Base-by-base conservation (phyloP, 1,140 invertebrate genomes). In the Portunus trituberculatus region DNA sequence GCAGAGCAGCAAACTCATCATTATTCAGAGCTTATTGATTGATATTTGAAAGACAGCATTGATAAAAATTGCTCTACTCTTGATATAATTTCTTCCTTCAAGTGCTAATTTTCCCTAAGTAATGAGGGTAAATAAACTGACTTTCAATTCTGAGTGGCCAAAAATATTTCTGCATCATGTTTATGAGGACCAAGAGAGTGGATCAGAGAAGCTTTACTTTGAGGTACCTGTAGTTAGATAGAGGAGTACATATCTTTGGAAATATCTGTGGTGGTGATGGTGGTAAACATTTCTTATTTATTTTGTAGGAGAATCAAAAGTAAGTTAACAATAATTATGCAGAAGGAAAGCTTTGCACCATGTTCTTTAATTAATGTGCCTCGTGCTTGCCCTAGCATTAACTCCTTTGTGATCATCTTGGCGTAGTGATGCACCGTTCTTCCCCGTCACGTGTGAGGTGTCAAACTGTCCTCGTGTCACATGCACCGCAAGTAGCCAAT, bases 231-330 rank as follows among this genome's bases (percentile, higher is more conserved):
- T 76, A 76, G 25, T 7, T 76, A 76, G 67, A n/a, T 76, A 76
- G 67, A 76, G 59, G 59, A 76, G 20, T 20, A 59, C 52, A 59
- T 59, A 76, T 76, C 67, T n/a, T 76, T 76, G 67, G 20, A 76
- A 76, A n/a, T 76, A n/a, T 76, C 67, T 76, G 67, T 76, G 67
- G 67, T 76, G 52, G 52, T 59, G 52, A 20, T 59, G 52, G 52
- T 59, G 67, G 67, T 76, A n/a, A n/a, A 76, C 20, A 76, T n/a
- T 76, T 76, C 6, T 76, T 7, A 76, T 76, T 76, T 76, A n/a
- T 76, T 39, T 76, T 76, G 67, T 76, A 76, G 67, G 67, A 76
- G 10, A 76, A 76, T 76, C 67, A 76, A 76, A 76, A 76, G 67
- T 76, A 76, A 76, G 7, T 76, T 76, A 39, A 39, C 20, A 76